phyloP scores from a whole-genome alignment of 2,888 invertebrate genomes.

The Eretmocerus hayati region DNA sequence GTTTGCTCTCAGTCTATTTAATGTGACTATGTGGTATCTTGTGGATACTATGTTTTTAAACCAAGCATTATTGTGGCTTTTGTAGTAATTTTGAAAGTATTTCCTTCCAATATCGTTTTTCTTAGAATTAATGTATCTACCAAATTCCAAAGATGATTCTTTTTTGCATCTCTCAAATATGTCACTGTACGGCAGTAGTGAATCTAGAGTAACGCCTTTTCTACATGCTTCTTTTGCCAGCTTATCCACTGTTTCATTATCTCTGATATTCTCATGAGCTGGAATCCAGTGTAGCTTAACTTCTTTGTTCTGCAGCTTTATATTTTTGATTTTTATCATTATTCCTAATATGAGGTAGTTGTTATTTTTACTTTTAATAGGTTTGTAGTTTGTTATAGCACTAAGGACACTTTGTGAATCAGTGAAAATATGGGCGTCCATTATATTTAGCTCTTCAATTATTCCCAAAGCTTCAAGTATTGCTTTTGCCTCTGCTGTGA shows the following conservation, averaged over 20 bases:
- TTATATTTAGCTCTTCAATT: too few species aligned
- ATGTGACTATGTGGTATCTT: not conserved
- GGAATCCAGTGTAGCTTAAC: not conserved
- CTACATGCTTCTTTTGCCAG: not conserved
- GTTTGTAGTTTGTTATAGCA: too few species aligned
- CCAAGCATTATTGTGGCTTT: not conserved
- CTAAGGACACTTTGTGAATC: too few species aligned
- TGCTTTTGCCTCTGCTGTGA: too few species aligned
- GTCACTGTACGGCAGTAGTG: not conserved
- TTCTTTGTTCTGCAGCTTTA: too few species aligned
- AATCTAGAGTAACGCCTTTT: not conserved
- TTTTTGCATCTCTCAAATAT: not conserved
- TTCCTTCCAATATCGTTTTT: not conserved
- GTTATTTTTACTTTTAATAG: too few species aligned
- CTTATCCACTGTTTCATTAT: not conserved
- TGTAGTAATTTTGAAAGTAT: not conserved
- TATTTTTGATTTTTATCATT: too few species aligned
- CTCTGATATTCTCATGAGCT: not conserved
- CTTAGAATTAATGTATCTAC: too few species aligned
- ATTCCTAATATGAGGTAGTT: too few species aligned
- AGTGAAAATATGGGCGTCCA: too few species aligned
- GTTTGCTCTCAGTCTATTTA: not conserved
- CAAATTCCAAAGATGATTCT: too few species aligned
- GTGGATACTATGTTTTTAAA: not conserved
- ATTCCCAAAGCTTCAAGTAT: too few species aligned